Evolutionary conservation across 1,140 invertebrate species (phyloP).

Genomic region (Drosophila neocordata): DNA sequence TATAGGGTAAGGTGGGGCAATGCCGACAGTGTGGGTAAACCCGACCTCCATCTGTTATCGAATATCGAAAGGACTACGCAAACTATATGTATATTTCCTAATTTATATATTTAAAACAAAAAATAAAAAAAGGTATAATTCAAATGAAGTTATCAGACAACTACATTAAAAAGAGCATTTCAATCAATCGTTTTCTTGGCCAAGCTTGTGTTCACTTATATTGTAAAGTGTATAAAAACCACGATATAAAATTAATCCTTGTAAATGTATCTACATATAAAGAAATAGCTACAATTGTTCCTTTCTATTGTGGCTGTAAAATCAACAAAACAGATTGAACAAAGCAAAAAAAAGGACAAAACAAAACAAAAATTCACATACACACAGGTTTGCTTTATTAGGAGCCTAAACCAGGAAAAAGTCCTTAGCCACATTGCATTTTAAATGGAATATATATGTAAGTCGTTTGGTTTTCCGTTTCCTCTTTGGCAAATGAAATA

Average conservation of each 20-base stretch:
- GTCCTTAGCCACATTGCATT: constrained; percentile 61
- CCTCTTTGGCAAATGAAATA: constrained; percentile 62
- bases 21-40: no score
- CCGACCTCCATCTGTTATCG: no score
- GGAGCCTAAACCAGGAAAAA: constrained; percentile 35
- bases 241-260: constrained; percentile 13
- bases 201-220: no score
- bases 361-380: not conserved
- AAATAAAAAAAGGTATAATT: no score
- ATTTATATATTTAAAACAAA: no score
- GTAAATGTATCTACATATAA: constrained; percentile 58
- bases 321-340: constrained; percentile 54
- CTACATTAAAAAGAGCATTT: no score
- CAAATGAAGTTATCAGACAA: no score
- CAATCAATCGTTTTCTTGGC: no score
- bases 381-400: constrained; percentile 39
- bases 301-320: constrained; percentile 32
- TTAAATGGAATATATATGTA: constrained; percentile 79
- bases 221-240: not conserved
- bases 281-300: not conserved
- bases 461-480: constrained; percentile 41
- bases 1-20: no score
- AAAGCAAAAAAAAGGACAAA: constrained; percentile 49
- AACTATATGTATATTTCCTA: no score
- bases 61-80: no score